Conservation (phyloP, 1,140 invertebrate genomes). For the Neuroterus valhalla region DNA sequence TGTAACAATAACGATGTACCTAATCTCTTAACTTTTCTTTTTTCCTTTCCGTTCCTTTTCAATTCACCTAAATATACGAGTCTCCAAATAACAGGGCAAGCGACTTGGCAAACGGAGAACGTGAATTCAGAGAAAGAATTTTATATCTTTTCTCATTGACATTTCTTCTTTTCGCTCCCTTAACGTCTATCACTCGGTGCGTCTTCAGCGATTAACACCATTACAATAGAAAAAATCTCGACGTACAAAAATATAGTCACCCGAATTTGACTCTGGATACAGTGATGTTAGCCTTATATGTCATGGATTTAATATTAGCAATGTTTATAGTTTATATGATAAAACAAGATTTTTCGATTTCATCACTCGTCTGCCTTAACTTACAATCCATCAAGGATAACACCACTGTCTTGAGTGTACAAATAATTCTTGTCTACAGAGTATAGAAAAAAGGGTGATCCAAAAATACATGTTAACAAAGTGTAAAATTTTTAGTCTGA, state of each 20-base stretch:
- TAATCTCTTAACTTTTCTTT: neutral
- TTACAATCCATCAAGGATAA: neutral
- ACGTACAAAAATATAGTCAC: conserved; percentile 74
- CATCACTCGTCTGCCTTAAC: neutral
- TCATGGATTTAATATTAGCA: conserved; percentile 36
- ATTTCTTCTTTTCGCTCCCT: conserved; percentile 43
- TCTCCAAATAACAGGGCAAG: conserved; percentile 4
- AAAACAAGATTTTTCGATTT: neutral
- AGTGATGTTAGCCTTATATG: conserved; percentile 39
- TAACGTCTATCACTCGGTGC: conserved; percentile 63
- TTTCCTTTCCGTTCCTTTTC: neutral
- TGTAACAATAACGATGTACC: conserved; percentile 22
- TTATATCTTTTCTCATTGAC: neutral
- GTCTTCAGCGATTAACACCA: conserved; percentile 61
- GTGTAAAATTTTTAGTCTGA: neutral
- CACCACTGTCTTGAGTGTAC: neutral
- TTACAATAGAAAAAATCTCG: conserved; percentile 70
- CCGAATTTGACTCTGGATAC: conserved; percentile 40
- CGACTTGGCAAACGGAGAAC: neutral
- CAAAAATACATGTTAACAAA: neutral
- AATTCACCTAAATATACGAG: conserved; percentile 19
- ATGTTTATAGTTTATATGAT: neutral
- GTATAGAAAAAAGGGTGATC: neutral
- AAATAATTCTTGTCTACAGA: neutral
- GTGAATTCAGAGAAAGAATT: neutral